These are phyloP conservation scores for Agrotis clavis DNA, from an alignment of 2,888 invertebrate species.

Conservation along the genomic window DNA sequence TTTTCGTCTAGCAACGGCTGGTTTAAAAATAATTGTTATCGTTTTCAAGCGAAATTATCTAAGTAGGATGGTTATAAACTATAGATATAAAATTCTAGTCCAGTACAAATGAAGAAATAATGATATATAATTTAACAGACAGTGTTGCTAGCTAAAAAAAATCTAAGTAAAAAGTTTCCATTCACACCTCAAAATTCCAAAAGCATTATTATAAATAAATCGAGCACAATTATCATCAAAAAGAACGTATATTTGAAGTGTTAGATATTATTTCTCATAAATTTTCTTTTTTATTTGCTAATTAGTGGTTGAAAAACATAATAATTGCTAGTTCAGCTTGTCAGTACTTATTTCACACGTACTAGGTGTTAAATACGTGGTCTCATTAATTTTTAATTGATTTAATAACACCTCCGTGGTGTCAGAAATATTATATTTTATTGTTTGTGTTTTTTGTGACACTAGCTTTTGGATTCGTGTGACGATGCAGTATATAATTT, in stretches of 20 bases:
- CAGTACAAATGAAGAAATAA: background rate
- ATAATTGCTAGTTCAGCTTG: constrained; percentile 34
- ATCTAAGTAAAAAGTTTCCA: background rate
- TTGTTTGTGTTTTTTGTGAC: constrained; percentile 12
- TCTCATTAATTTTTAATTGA: constrained; percentile 54
- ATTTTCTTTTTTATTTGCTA: constrained; percentile 16
- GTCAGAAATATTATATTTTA: constrained; percentile 12
- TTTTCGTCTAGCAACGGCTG: too few species aligned
- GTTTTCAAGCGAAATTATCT: background rate
- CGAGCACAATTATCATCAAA: background rate
- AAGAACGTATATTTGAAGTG: constrained; percentile 7
- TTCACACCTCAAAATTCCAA: constrained; percentile 21
- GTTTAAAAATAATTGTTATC: background rate
- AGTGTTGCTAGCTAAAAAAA: background rate
- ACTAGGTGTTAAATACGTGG: constrained; percentile 26
- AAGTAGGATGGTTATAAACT: background rate
- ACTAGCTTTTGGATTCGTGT: background rate
- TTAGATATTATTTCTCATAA: constrained; percentile 15
- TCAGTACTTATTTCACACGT: constrained; percentile 21
- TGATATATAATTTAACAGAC: background rate
- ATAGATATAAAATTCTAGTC: background rate
- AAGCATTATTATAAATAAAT: constrained; percentile 8
- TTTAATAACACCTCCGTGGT: constrained; percentile 35
- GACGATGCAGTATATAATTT: background rate
- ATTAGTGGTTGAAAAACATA: constrained; percentile 32